Conservation (phyloP, 2,888 invertebrate genomes). For the Loripinus fragilis region DNA sequence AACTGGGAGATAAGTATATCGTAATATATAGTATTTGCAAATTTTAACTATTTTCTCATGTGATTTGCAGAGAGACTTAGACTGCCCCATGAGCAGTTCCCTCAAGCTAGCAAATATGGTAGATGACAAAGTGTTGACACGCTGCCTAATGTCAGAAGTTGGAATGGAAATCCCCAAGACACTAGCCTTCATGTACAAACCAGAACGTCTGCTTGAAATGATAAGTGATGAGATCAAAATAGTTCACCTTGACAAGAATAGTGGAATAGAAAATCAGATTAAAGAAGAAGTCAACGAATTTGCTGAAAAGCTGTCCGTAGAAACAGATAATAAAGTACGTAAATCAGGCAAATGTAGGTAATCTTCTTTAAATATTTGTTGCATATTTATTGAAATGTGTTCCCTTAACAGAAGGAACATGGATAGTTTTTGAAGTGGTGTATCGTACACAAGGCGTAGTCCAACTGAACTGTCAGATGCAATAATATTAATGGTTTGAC, state of each 20-base stretch:
- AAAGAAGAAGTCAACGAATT: constrained; percentile 10
- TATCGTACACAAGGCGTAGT: neutral
- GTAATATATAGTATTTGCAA: too few relatives aligned
- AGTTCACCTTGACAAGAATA: constrained; percentile 25
- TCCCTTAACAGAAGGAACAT: too few relatives aligned
- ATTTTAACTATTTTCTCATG: too few relatives aligned
- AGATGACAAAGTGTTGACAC: constrained; percentile 70
- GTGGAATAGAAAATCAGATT: constrained; percentile 18
- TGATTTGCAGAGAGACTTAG: constrained; percentile 45
- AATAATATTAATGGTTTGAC: too few relatives aligned
- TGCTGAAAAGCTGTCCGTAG: constrained; percentile 7
- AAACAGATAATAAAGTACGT: constrained; percentile 13
- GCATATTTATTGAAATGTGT: too few relatives aligned
- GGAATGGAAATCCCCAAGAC: constrained; percentile 60
- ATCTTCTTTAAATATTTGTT: too few relatives aligned
- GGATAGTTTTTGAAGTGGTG: too few relatives aligned
- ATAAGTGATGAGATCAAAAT: constrained; percentile 27
- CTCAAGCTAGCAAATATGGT: constrained; percentile 53
- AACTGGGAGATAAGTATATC: too few relatives aligned
- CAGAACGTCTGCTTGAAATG: neutral
- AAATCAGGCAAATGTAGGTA: too few relatives aligned
- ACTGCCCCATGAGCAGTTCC: constrained; percentile 71
- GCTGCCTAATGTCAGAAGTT: constrained; percentile 58
- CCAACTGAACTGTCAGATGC: neutral
- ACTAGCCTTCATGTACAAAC: constrained; percentile 49